A percentile compares a stretch with the other conserved stretches of the same genome.
These are phyloP conservation scores for Therioaphis trifolii DNA, from an alignment of 2,888 invertebrate genomes.

Conservation along the genomic window DNA sequence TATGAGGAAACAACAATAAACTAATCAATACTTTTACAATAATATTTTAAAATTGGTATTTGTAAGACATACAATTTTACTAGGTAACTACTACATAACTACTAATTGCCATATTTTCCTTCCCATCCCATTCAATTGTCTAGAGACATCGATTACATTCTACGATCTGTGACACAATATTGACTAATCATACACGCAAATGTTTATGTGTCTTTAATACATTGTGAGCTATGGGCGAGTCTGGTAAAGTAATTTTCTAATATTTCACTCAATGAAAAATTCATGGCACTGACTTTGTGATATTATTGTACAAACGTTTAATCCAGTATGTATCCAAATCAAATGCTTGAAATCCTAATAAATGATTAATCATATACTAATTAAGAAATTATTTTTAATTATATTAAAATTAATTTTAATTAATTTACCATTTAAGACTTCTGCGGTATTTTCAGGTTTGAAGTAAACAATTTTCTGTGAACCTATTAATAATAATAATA, in stretches of 20 bases:
- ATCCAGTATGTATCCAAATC: constrained; percentile 67
- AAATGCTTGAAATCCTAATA: constrained; percentile 67
- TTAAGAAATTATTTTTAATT: constrained; percentile 10
- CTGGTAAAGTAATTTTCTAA: constrained; percentile 50
- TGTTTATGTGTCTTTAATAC: constrained; percentile 45
- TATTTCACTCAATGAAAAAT: constrained; percentile 32
- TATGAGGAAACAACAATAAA: constrained; percentile 51
- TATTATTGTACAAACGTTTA: constrained; percentile 66
- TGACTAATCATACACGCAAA: constrained; percentile 37
- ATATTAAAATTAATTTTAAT: no score
- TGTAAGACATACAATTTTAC: constrained; percentile 49
- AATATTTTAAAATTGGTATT: constrained; percentile 32
- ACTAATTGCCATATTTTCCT: constrained; percentile 49
- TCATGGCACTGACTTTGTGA: constrained; percentile 65
- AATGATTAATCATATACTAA: constrained; percentile 20
- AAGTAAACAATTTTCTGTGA: constrained; percentile 58
- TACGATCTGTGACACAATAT: constrained; percentile 45
- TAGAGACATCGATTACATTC: constrained; percentile 43
- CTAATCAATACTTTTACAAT: constrained; percentile 57
- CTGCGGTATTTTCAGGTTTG: constrained; percentile 47
- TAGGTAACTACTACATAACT: constrained; percentile 50
- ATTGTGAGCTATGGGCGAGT: constrained; percentile 58
- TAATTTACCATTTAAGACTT: constrained; percentile 49
- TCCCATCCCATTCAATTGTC: constrained; percentile 41
- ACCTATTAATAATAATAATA: no score